Conservation (phyloP, 2,888 invertebrate species). For the Cylloceria caligata region DNA sequence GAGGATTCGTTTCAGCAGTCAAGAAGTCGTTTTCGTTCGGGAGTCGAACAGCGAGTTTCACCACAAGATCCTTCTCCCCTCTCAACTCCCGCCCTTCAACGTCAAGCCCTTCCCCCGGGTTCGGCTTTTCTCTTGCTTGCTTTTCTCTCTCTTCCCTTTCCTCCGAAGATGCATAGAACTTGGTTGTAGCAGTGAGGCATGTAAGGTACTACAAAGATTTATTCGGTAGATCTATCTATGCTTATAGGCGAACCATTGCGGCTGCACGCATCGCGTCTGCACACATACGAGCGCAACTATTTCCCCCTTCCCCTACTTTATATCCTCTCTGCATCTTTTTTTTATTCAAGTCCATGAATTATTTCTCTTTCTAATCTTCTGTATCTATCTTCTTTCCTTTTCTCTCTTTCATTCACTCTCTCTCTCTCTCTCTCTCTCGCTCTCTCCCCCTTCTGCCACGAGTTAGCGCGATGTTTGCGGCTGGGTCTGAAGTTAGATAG, state of each 20-base stretch:
- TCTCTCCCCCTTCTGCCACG: neutral
- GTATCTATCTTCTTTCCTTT: neutral
- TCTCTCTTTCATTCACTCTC: no score
- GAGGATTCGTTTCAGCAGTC: constrained; percentile 60
- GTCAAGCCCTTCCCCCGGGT: constrained; percentile 30
- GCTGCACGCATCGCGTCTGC: neutral
- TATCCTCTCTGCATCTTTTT: constrained; percentile 22
- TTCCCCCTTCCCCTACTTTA: neutral
- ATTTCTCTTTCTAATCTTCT: neutral
- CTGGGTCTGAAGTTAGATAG: constrained; percentile 42
- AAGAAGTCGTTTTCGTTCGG: constrained; percentile 50
- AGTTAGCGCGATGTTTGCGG: constrained; percentile 41
- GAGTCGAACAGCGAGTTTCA: constrained; percentile 54
- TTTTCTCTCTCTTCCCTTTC: constrained; percentile 42
- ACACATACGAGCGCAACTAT: constrained; percentile 24
- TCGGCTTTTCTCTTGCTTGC: constrained; percentile 37
- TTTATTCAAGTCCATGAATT: constrained; percentile 2
- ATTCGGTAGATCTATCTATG: constrained; percentile 19
- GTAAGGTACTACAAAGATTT: constrained; percentile 24
- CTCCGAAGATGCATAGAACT: constrained; percentile 17
- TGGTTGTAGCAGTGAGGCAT: neutral
- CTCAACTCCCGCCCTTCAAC: constrained; percentile 22
- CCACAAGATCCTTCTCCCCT: constrained; percentile 45
- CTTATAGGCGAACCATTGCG: constrained; percentile 17
- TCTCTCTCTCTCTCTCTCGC: neutral